Base-by-base conservation (phyloP, 2,113 vertebrate genomes). In the Pristiophorus japonicus region DNA sequence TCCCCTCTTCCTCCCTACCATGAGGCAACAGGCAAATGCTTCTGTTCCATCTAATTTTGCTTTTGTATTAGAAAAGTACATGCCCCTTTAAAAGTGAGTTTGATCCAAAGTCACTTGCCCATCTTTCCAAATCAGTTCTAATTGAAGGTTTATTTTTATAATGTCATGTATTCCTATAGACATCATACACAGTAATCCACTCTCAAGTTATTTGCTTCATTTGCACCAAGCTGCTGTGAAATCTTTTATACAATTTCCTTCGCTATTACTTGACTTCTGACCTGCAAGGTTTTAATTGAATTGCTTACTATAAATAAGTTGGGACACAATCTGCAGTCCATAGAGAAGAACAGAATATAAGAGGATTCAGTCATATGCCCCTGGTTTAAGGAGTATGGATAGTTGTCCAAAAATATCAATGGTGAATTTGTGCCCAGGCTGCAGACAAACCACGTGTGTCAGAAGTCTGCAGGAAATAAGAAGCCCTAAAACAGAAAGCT, bases 381-480 rank as follows among this genome's bases (percentile, higher is more conserved):
- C 81, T 63, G 63, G 95, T 87, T 66, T 95, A 75, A 88, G 70
- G 47, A 2, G 12, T 78, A 91, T 95, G 96, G 96, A 95, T 81
- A 85, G 63, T 62, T 95, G 95, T 95, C 96, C 92, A 95, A 95
- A 96, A 96, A 96, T 96, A 96, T 96, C 95, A 96, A 55, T 94
- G 24, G 42, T 92, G 94, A 95, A 94, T 70, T 95, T 91, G 75
- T 96, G 95, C 65, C 95, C 73, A 95, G 94, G 81, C 96, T 95
- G 93, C 95, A 85, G 96, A 78, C 63, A 94, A 85, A 59, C 62
- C 96, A 95, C 87, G 51, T 95, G 95, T 96, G 96, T 91, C 78
- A 88, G 16, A 87, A 45, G 55, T 75, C 84, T 78, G 85, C 84
- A 67, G 95, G 93, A 73, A 96, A 95, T 95, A 62, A 96, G 84